A percentile compares a stretch with the other conserved stretches of the same genome.
phyloP scores from a whole-genome alignment of 2,113 vertebrate genomes.

The Dryoscopus gambensis region DNA sequence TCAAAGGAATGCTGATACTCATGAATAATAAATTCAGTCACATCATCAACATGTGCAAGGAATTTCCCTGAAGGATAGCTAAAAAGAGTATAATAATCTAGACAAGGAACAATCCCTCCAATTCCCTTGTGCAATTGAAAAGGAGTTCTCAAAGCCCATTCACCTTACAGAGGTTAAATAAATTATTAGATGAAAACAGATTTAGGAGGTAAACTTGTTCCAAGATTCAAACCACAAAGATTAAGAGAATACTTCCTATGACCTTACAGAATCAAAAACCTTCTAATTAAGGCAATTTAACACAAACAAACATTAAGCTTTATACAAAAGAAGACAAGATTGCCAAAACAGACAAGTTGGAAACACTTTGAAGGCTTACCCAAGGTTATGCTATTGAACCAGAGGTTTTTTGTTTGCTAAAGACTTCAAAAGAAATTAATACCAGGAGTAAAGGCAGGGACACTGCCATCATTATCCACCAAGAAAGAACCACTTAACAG shows the following conservation, averaged over 20 bases:
- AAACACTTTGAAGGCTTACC: neutral
- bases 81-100: neutral
- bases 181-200: neutral
- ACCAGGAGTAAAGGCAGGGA: neutral
- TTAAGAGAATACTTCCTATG: neutral
- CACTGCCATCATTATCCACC: neutral
- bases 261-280: neutral
- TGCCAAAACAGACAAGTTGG: neutral
- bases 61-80: conserved; percentile 27
- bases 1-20: conserved; percentile 30
- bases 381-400: neutral
- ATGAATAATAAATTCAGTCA: conserved; percentile 49
- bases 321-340: neutral
- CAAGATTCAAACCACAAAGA: neutral
- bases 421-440: neutral
- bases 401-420: neutral
- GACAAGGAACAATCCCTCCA: neutral
- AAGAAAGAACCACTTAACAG: neutral
- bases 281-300: neutral
- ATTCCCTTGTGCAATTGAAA: neutral
- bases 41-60: neutral
- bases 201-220: neutral
- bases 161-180: neutral
- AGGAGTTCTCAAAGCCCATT: neutral
- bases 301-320: neutral